Evolutionary conservation across 2,888 invertebrate species (phyloP).

Genomic region (Tenthredo amoena): DNA sequence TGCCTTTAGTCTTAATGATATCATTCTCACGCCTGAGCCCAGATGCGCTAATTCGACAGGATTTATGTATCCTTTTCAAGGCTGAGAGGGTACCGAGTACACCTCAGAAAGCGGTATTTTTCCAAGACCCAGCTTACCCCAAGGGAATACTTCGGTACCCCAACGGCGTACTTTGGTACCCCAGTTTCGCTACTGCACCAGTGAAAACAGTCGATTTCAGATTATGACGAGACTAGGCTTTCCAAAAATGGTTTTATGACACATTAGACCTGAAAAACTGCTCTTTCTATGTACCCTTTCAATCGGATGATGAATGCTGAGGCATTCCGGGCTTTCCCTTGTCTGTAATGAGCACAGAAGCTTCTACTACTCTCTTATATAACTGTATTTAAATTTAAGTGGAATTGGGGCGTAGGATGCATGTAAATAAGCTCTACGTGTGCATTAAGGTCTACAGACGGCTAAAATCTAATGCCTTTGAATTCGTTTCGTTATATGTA

Average conservation of each 20-base stretch:
- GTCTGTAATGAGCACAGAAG: neutral
- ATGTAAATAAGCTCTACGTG: constrained; percentile 3
- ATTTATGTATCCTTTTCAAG: constrained; percentile 17
- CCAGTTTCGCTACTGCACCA: neutral
- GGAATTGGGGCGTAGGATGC: neutral
- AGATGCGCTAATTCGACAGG: neutral
- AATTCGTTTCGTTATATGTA: neutral
- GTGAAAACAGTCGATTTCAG: neutral
- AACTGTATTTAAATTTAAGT: constrained; percentile 1
- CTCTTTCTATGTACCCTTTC: neutral
- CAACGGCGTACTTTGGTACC: neutral
- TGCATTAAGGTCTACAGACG: neutral
- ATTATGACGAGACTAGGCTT: no score
- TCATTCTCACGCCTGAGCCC: neutral
- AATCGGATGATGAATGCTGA: neutral
- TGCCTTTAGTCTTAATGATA: constrained; percentile 14
- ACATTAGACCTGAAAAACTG: neutral
- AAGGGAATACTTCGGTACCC: neutral
- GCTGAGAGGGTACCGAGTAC: neutral
- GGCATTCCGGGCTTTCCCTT: neutral
- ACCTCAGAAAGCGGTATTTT: neutral
- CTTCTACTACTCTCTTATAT: neutral
- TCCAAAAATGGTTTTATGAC: neutral
- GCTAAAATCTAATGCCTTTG: neutral
- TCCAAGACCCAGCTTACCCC: neutral